Base-by-base conservation (phyloP, 2,888 invertebrate species). In the Hydrotaea diabolus region DNA sequence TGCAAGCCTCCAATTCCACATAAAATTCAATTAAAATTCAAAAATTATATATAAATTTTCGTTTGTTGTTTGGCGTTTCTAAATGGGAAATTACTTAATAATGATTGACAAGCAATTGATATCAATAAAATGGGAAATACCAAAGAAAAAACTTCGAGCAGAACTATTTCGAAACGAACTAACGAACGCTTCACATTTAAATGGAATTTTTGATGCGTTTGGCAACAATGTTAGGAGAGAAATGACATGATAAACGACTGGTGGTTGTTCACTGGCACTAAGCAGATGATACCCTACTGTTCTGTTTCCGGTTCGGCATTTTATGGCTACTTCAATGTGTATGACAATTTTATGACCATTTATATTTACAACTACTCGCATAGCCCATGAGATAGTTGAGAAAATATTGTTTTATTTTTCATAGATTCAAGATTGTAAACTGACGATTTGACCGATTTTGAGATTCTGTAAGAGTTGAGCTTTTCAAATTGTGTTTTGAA, bases 31-130 rank as follows among this genome's bases (percentile, higher is more conserved):
- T 82, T 77, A 53, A 77, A 43, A 76, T 57, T 72, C 15, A 76
- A 72, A 49, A 64, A 17, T 46, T 66, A 66, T 78, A n/a, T 43
- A 59, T 11, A 59, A 77, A 53, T 43, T 26, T 59, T 26, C 36
- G 0, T 59, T 46, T 49, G 69, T 69, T 69, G 11, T 77, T 59
- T 23, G 15, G 43, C 62, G 19, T 23, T 59, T n/a, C 53, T 17
- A 17, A 77, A 80, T 72, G 76, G 76, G 39, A 73, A 73, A 81
- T 79, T 81, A 43, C 72, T 66, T 43, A 79, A 74, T 74, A 82
- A 79, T 82, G 85, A 85, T 85, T 85, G 85, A 85, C 85, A 80
- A 62, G 85, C 85, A 85, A 85, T 82, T 85, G 77, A 79, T 85
- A 82, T 69, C 62, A 66, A 79, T 79, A 73, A 82, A 53, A 31